Evolutionary conservation across 2,888 invertebrate species (phyloP).

Genomic region (Ornithoptera priamus): DNA sequence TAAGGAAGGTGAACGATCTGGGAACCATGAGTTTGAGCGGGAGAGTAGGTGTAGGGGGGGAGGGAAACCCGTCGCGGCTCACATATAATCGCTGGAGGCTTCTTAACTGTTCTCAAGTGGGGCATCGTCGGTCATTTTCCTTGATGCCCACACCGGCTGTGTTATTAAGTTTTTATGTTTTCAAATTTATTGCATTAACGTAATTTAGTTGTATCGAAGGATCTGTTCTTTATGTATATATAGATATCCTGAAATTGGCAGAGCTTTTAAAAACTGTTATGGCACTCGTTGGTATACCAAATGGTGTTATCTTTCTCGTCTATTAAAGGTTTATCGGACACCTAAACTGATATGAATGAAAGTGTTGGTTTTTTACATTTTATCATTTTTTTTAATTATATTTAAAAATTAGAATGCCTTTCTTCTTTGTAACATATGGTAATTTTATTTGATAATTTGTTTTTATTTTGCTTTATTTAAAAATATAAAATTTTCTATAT

Average conservation of each 20-base stretch:
- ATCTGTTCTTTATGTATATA: neutral
- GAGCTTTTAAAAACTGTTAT: no score
- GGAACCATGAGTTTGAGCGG: neutral
- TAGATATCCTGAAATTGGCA: neutral
- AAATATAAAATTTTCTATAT: no score
- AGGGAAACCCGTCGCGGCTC: slow-evolving; percentile 3
- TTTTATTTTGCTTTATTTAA: no score
- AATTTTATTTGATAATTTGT: no score
- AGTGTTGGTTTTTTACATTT: no score
- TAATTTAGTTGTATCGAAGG: neutral
- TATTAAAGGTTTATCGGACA: no score
- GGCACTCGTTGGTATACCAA: no score
- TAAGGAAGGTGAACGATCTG: neutral
- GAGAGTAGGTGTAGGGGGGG: neutral
- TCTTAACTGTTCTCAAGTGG: neutral
- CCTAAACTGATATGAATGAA: no score
- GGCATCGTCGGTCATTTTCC: neutral
- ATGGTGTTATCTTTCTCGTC: no score
- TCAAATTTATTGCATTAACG: neutral
- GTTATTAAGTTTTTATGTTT: slow-evolving; percentile 1
- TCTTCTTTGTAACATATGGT: no score
- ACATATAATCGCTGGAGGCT: neutral
- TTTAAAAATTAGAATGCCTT: no score
- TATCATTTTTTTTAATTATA: no score
- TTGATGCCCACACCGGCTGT: neutral